phyloP scores from a whole-genome alignment of 2,888 invertebrate genomes.

The Callyntrura guangdongensis region DNA sequence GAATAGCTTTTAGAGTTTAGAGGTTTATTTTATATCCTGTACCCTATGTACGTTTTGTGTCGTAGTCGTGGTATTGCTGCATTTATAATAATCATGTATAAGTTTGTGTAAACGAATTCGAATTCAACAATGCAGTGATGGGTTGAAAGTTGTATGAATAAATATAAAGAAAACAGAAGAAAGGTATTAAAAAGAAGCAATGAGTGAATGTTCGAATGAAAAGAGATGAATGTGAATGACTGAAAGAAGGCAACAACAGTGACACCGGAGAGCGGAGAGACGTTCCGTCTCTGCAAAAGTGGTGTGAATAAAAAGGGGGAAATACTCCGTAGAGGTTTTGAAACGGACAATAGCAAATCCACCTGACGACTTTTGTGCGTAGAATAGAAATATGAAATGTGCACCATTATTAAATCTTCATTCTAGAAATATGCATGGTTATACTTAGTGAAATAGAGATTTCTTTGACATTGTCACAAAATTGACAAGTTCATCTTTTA shows the following conservation, averaged over 20 bases:
- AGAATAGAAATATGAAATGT: background rate
- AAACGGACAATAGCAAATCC: slow-evolving; percentile 54
- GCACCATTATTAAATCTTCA: background rate
- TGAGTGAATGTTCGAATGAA: slow-evolving; percentile 29
- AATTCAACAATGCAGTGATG: background rate
- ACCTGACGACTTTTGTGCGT: slow-evolving; percentile 26
- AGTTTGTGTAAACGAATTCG: background rate
- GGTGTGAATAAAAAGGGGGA: slow-evolving; percentile 65
- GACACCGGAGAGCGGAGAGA: slow-evolving; percentile 48
- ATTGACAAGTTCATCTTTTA: slow-evolving; percentile 79
- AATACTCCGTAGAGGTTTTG: slow-evolving; percentile 31
- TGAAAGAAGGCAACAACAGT: slow-evolving; percentile 40
- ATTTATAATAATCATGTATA: background rate
- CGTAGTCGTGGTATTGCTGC: background rate
- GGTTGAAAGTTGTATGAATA: background rate
- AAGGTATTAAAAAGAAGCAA: background rate
- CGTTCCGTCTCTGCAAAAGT: slow-evolving; percentile 26
- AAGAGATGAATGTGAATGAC: slow-evolving; percentile 54
- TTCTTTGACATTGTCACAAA: slow-evolving; percentile 81
- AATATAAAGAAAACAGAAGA: slow-evolving; percentile 2
- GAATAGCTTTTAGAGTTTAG: background rate
- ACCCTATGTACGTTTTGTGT: background rate
- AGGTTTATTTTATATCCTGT: background rate
- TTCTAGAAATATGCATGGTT: background rate
- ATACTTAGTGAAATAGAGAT: background rate